A percentile compares a stretch with the other conserved stretches of the same genome.
Conservation (phyloP, 1,140 invertebrate species). For the Drosophila bocki region DNA sequence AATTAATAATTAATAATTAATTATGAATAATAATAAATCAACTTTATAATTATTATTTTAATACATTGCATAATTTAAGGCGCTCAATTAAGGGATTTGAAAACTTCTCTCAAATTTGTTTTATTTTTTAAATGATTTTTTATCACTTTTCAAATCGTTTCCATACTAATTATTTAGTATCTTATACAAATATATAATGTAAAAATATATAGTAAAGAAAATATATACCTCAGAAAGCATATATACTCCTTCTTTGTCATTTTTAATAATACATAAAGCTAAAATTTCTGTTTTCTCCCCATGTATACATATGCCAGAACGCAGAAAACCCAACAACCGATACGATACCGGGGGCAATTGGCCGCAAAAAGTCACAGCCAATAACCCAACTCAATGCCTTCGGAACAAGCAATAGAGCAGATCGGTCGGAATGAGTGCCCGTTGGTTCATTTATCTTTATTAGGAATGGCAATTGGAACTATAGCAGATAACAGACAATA, state of each 20-base stretch:
- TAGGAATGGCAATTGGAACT: conserved; percentile 76
- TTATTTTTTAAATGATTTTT: background rate
- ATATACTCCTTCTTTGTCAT: background rate
- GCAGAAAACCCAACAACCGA: conserved; percentile 30
- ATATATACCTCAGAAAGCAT: background rate
- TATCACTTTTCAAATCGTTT: background rate
- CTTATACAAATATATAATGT: too few species aligned
- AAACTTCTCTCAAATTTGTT: background rate
- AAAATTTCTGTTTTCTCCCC: background rate
- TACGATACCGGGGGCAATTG: conserved; percentile 28
- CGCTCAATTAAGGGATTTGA: too few species aligned
- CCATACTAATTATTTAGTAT: background rate
- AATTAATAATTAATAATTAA: too few species aligned
- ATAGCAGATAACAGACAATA: conserved; percentile 63
- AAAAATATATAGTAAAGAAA: background rate
- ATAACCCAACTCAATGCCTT: conserved; percentile 77
- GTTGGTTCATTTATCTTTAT: conserved; percentile 79
- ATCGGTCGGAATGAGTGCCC: conserved; percentile 58
- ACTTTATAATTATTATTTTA: too few species aligned
- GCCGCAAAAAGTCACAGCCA: conserved; percentile 66
- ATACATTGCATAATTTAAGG: too few species aligned
- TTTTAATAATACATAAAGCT: background rate
- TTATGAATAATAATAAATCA: too few species aligned
- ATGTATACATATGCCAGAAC: conserved; percentile 52
- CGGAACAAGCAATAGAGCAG: conserved; percentile 15